Conservation (phyloP, 2,113 vertebrate species). For the Odocoileus virginianus region DNA sequence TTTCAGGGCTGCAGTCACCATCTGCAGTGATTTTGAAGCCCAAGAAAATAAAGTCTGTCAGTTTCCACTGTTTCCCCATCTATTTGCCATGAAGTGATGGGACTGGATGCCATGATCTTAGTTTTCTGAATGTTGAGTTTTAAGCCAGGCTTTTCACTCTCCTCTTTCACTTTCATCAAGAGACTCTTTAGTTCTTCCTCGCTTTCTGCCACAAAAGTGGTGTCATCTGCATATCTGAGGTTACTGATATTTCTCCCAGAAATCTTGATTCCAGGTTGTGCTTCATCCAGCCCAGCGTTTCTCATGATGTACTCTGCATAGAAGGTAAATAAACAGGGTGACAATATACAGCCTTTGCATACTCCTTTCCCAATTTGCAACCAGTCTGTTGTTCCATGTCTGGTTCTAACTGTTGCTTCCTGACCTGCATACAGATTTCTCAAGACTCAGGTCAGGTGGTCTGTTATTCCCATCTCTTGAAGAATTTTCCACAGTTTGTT, state of each 20-base stretch:
- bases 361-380: background rate
- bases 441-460: background rate
- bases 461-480: background rate
- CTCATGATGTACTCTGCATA: background rate
- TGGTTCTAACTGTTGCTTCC: background rate
- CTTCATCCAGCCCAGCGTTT: background rate
- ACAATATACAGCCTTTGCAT: background rate
- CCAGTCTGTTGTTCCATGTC: background rate
- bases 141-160: background rate
- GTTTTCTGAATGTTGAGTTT: background rate
- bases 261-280: background rate
- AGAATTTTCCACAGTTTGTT: background rate
- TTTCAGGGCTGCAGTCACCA: background rate
- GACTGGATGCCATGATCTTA: background rate
- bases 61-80: background rate
- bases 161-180: background rate
- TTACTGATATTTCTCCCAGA: background rate
- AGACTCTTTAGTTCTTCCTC: background rate
- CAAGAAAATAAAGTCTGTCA: background rate
- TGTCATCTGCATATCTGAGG: background rate
- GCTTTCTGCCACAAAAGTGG: fast-evolving
- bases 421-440: background rate
- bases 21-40: background rate
- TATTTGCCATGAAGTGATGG: background rate
- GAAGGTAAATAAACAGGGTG: background rate